phyloP scores from a whole-genome alignment of 2,888 invertebrate genomes.

The Metalampra italica region DNA sequence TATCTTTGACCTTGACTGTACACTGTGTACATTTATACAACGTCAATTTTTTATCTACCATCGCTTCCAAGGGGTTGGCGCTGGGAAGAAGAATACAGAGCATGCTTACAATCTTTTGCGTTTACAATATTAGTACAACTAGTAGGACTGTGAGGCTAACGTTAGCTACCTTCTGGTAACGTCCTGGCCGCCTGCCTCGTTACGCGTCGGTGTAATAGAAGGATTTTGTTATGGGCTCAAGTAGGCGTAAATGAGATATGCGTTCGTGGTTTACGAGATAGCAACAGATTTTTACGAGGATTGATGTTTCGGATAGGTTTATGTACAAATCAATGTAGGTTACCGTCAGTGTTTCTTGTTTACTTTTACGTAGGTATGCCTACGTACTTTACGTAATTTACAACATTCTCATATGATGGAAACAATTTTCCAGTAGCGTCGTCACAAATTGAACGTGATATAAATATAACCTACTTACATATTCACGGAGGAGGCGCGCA shows the following conservation, averaged over 20 bases:
- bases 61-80: too few relatives aligned
- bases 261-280: conserved; percentile 41
- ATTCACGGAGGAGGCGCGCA: background rate
- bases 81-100: too few relatives aligned
- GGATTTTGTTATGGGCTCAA: conserved; percentile 34
- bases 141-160: too few relatives aligned
- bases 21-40: too few relatives aligned
- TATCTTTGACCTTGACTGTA: too few relatives aligned
- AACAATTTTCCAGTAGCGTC: background rate
- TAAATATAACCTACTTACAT: background rate
- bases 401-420: background rate
- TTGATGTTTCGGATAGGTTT: conserved; percentile 15
- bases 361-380: background rate
- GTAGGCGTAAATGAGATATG: conserved; percentile 48
- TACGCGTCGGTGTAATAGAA: conserved; percentile 25
- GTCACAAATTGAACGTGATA: background rate
- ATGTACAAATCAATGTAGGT: conserved; percentile 1
- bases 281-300: conserved; percentile 42
- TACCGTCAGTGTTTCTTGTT: background rate
- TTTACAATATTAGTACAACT: too few relatives aligned
- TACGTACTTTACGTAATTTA: background rate
- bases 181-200: too few relatives aligned
- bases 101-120: too few relatives aligned
- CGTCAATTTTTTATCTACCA: too few relatives aligned
- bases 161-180: too few relatives aligned